Base-by-base conservation (phyloP, 2,113 vertebrate genomes). In the Chionodraco myersi region DNA sequence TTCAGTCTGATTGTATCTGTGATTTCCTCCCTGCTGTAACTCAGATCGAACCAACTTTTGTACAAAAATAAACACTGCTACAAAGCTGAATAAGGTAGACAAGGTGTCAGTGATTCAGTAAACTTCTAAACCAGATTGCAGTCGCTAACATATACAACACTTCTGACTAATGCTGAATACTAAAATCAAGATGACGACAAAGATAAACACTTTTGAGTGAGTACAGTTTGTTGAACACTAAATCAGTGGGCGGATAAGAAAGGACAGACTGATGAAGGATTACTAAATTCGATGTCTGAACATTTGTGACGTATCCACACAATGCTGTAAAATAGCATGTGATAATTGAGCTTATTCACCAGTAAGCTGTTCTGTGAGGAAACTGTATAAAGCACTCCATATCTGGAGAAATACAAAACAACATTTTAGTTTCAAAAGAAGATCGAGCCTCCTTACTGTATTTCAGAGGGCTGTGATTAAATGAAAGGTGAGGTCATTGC, bases 151-250 rank as follows among this genome's bases (percentile, higher is more conserved):
- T 72, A 79, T 15, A 64, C 72, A 75, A 14, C 26, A 77, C 64
- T 16, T 72, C 56, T 83, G 84, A 89, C 77, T 79, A 72, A 83
- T 56, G 56, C 30, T 56, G 58, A 74, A 57, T 5, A 44, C 63
- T 26, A 23, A 72, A 78, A 44, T 54, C 18, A 12, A 75, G 48
- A 51, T 13, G 12, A 49, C 69, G 53, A 82, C 49, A 78, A 72
- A 64, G 36, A 5, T 81, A 83, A 88, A 79, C 77, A 75, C 1
- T 11, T 74, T 10, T 13, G 44, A 16, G 23, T 70, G 53, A 41
- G 44, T 18, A 45, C 63, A 60, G 23, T 59, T 45, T 51, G 56
- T 49, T 44, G 10, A 48, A 16, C 57, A 57, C 44, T 68, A 64
- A 84, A 77, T 78, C 47, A 62, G 54, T 60, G 66, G 36, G 77